Percentiles rank a stretch among this genome's conserved stretches.
phyloP scores from a whole-genome alignment of 2,888 invertebrate species.

The Lepidonotus clava region DNA sequence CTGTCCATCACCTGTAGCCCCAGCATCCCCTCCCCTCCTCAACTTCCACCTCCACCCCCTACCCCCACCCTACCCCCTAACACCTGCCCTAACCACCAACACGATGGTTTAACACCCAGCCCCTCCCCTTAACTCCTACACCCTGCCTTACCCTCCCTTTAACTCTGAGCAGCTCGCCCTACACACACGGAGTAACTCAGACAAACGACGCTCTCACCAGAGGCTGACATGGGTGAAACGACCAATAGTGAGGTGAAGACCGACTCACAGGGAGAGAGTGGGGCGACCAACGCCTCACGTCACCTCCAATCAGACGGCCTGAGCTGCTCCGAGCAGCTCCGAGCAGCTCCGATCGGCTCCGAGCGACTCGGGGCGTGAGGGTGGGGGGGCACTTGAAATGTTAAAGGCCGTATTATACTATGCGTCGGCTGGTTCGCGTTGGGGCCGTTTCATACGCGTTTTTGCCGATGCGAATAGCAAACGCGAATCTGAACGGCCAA shows the following conservation, averaged over 20 bases:
- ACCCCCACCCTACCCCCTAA: not conserved
- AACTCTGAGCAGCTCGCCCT: not conserved
- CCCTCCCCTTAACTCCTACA: not conserved
- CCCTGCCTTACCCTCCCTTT: not conserved
- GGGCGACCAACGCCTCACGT: not conserved
- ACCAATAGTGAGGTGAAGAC: no score
- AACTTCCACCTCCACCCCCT: not conserved
- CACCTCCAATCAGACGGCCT: not conserved
- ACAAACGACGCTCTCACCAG: not conserved
- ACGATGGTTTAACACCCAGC: not conserved
- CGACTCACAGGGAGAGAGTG: not conserved
- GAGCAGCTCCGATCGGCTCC: not conserved
- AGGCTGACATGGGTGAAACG: not conserved
- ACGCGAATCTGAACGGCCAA: no score
- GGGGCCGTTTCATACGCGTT: no score
- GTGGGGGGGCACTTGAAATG: no score
- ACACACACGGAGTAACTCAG: not conserved
- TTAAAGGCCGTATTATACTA: no score
- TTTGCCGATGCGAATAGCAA: no score
- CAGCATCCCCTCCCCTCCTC: not conserved
- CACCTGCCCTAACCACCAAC: not conserved
- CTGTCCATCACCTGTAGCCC: not conserved
- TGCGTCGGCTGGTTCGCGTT: no score
- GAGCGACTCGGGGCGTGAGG: not conserved
- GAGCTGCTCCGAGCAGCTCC: not conserved